These are phyloP conservation scores for Drosophila lini DNA, from an alignment of 1,140 invertebrate genomes.

Conservation along the genomic window DNA sequence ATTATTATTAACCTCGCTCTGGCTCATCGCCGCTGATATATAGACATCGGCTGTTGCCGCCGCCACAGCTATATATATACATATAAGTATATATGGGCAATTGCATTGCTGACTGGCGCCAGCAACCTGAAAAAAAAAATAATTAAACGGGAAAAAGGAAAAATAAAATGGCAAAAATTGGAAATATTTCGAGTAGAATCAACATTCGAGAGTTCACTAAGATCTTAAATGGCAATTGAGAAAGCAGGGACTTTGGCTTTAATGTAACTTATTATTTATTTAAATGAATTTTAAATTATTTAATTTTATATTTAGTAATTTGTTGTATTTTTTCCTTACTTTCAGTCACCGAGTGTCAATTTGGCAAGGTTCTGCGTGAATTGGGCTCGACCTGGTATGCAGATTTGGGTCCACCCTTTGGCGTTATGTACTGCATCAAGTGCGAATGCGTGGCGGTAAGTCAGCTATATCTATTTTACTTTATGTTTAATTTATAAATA, in stretches of 20 bases:
- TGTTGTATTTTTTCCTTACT: conserved; percentile 17
- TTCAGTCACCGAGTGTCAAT: conserved; percentile 93
- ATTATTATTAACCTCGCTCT: conserved; percentile 38
- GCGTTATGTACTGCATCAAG: conserved; percentile 96
- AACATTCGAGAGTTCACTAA: conserved; percentile 14
- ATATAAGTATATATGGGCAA: conserved; percentile 34
- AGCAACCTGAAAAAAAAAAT: conserved; percentile 29
- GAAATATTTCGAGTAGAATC: not conserved
- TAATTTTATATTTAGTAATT: conserved; percentile 5
- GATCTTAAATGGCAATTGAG: conserved; percentile 47
- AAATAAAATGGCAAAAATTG: conserved; percentile 11
- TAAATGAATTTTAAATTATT: not conserved
- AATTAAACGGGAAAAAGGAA: conserved; percentile 2
- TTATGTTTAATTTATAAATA: not conserved
- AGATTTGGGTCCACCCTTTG: conserved; percentile 95
- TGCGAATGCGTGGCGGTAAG: conserved; percentile 96
- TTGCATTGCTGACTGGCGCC: conserved; percentile 55
- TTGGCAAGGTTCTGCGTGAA: conserved; percentile 93
- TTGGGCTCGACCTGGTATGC: conserved; percentile 95
- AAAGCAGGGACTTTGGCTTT: conserved; percentile 12
- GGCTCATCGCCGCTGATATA: conserved; percentile 27
- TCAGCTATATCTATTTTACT: not conserved
- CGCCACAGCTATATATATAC: not conserved
- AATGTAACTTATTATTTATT: not conserved
- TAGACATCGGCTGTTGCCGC: conserved; percentile 24